A percentile compares a stretch with the other conserved stretches of the same genome.
These are phyloP conservation scores for Elysia crispata DNA, from an alignment of 2,888 invertebrate genomes.

Conservation along the genomic window DNA sequence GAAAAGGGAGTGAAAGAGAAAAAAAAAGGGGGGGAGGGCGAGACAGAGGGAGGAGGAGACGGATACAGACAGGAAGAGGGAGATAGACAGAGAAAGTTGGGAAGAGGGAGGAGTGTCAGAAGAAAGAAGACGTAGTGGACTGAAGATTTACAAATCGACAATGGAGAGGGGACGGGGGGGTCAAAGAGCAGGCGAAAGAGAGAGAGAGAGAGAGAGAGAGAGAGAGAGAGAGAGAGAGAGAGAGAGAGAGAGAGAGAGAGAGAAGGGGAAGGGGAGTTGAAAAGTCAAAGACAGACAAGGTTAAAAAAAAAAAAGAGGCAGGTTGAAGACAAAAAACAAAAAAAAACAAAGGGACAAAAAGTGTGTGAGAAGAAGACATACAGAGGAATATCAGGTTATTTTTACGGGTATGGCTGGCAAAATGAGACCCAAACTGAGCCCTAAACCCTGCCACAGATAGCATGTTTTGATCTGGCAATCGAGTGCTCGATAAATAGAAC, in stretches of 20 bases:
- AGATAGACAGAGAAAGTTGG: background rate
- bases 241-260: background rate
- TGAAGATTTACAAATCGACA: no score
- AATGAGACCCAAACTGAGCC: background rate
- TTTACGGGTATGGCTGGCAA: background rate
- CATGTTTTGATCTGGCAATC: no score
- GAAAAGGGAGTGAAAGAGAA: background rate
- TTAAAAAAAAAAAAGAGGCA: background rate
- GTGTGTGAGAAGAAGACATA: no score
- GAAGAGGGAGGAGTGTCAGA: background rate
- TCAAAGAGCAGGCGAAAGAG: background rate
- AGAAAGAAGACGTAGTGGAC: background rate
- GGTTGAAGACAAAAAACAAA: background rate
- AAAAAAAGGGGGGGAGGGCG: slow-evolving; percentile 2
- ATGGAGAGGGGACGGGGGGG: background rate
- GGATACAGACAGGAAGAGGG: background rate
- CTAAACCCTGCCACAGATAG: no score
- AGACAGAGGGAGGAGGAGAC: background rate
- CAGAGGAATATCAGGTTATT: background rate
- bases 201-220: background rate
- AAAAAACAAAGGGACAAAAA: background rate
- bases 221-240: background rate
- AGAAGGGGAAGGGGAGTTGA: background rate
- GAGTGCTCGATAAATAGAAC: no score
- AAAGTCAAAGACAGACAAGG: background rate